Conservation (phyloP, 2,888 invertebrate species). For the Eupithecia pulchellata region DNA sequence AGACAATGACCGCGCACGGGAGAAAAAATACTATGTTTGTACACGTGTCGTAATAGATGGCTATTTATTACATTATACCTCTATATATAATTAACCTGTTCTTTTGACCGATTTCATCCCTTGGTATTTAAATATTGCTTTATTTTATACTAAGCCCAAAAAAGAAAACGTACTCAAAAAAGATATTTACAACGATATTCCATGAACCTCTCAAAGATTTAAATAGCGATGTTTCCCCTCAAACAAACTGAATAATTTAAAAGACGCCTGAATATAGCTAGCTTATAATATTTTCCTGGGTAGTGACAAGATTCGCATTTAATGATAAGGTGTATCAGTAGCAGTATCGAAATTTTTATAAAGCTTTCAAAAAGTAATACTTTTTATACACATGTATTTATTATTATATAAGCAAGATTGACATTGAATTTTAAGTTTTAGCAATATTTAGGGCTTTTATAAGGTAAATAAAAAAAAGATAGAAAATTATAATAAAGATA, state of each 20-base stretch:
- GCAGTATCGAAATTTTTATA: not conserved
- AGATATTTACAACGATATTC: not conserved
- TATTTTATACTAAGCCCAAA: not conserved
- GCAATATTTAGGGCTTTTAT: not conserved
- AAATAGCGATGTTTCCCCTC: not conserved
- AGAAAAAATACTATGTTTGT: too few relatives aligned
- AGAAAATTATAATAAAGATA: too few relatives aligned
- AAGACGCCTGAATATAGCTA: slow-evolving; percentile 29
- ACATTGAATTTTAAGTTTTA: not conserved
- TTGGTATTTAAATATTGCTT: not conserved
- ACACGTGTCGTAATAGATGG: too few relatives aligned
- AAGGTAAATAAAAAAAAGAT: too few relatives aligned
- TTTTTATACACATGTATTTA: not conserved
- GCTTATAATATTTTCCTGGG: slow-evolving; percentile 24
- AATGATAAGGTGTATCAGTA: slow-evolving; percentile 3
- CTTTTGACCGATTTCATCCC: not conserved
- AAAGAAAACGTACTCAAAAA: not conserved
- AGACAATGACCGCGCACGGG: not conserved
- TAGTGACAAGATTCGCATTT: not conserved
- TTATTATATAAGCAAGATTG: not conserved
- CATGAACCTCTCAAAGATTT: not conserved
- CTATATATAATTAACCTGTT: too few relatives aligned
- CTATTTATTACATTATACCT: too few relatives aligned
- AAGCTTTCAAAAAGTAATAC: not conserved
- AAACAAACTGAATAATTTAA: slow-evolving; percentile 17